Conservation (phyloP, 2,113 vertebrate species). For the Platichthys flesus region DNA sequence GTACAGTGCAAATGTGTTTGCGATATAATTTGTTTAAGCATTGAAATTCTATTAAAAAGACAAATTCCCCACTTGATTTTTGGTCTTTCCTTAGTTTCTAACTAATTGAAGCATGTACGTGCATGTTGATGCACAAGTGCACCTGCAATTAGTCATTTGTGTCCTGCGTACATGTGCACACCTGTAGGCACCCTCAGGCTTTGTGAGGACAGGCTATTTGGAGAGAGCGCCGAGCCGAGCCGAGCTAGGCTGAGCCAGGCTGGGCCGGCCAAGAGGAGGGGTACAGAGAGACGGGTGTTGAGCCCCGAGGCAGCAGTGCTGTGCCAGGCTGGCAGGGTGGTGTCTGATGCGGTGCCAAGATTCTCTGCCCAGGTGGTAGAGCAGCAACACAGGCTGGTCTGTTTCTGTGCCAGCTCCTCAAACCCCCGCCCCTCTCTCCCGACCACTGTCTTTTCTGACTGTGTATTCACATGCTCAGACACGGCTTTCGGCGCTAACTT, state of each 20-base stretch:
- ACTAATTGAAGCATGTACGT: slow-evolving; percentile 19
- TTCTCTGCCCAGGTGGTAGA: slow-evolving; percentile 80
- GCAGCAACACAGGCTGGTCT: slow-evolving; percentile 79
- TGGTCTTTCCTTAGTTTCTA: background rate
- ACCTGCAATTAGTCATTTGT: slow-evolving; percentile 30
- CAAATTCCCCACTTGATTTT: background rate
- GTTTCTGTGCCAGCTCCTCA: slow-evolving; percentile 78
- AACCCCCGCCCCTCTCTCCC: slow-evolving; percentile 49
- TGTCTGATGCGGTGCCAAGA: slow-evolving; percentile 81
- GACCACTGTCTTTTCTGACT: slow-evolving; percentile 57
- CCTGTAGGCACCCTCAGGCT: slow-evolving; percentile 65
- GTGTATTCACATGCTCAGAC: slow-evolving; percentile 51
- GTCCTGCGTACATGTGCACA: slow-evolving; percentile 50
- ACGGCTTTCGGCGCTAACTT: slow-evolving; percentile 13
- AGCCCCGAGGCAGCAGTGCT: slow-evolving; percentile 68
- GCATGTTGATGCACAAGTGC: slow-evolving; percentile 26
- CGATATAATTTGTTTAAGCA: slow-evolving; percentile 44
- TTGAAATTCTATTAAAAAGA: slow-evolving; percentile 25
- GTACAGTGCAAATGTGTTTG: slow-evolving; percentile 59
- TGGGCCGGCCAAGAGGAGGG: slow-evolving; percentile 48
- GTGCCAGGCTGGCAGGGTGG: slow-evolving; percentile 77
- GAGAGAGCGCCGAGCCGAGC: slow-evolving; percentile 39
- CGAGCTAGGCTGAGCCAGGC: slow-evolving; percentile 36
- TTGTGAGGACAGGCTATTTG: slow-evolving; percentile 51
- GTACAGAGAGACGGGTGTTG: slow-evolving; percentile 58